phyloP scores from a whole-genome alignment of 1,140 invertebrate genomes.

The Cherax destructor region DNA sequence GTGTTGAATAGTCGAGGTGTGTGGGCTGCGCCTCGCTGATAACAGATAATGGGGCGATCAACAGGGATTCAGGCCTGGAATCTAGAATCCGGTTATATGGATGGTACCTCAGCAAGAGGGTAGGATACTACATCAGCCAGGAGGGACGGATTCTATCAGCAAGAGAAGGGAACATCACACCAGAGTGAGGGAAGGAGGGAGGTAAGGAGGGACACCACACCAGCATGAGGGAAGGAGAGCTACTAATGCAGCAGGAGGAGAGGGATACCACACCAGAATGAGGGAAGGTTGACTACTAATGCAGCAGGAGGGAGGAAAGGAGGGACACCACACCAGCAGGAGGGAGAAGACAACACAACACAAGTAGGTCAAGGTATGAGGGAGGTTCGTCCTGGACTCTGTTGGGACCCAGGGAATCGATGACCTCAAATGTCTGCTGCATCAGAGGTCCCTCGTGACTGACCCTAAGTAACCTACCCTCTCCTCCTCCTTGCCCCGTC shows the following conservation, averaged over 20 bases:
- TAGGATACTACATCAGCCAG: too few relatives aligned
- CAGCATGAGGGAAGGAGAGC: neutral
- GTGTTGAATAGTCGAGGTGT: too few relatives aligned
- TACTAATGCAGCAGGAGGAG: neutral
- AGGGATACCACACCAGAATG: neutral
- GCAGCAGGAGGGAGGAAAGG: neutral
- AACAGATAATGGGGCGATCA: too few relatives aligned
- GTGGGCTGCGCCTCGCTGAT: too few relatives aligned
- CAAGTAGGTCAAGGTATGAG: neutral
- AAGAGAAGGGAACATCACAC: neutral
- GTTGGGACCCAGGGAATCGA: neutral
- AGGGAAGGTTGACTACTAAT: neutral
- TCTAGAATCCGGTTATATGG: too few relatives aligned
- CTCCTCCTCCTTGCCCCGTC: neutral
- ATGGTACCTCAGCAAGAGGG: too few relatives aligned
- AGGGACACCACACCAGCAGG: neutral
- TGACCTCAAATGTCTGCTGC: neutral
- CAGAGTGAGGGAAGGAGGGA: neutral
- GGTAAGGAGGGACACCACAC: neutral
- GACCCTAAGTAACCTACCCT: neutral
- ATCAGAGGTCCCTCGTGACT: neutral
- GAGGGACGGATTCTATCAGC: neutral
- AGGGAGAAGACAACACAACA: neutral
- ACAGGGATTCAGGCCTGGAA: too few relatives aligned
- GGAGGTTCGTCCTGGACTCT: neutral